phyloP scores from a whole-genome alignment of 2,113 vertebrate species.

The Piaya cayana region DNA sequence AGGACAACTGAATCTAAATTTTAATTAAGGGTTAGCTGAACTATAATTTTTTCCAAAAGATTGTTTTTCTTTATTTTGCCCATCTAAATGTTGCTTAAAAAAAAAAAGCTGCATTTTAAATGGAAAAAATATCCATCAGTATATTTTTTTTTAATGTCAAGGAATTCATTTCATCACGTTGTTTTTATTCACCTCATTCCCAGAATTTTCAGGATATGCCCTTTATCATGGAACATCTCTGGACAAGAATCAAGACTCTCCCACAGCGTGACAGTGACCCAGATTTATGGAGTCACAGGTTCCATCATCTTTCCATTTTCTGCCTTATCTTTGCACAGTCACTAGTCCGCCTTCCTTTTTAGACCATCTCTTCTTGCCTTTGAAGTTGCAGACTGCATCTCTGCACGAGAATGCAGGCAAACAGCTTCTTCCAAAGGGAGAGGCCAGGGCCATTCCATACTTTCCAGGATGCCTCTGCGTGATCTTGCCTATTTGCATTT shows the following conservation, averaged over 20 bases:
- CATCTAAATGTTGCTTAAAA: not conserved
- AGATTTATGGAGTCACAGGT: not conserved
- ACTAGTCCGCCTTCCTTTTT: constrained; percentile 28
- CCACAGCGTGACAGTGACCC: not conserved
- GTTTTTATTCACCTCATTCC: constrained; percentile 7
- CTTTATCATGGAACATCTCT: constrained; percentile 7
- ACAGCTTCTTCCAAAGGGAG: not conserved
- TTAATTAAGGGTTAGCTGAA: constrained; percentile 89
- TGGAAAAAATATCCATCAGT: not conserved
- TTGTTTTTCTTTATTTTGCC: not conserved
- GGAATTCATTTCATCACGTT: not conserved
- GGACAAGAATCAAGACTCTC: constrained; percentile 16
- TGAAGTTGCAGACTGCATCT: constrained; percentile 66
- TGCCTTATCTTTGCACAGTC: not conserved
- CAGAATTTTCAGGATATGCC: constrained; percentile 22
- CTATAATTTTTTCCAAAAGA: not conserved
- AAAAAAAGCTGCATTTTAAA: not conserved
- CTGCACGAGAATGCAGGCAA: constrained; percentile 20
- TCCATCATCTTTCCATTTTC: constrained; percentile 25
- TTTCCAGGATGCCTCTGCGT: not conserved
- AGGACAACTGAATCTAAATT: constrained; percentile 86
- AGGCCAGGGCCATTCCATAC: not conserved
- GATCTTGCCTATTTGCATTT: not conserved
- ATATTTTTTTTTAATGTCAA: not conserved
- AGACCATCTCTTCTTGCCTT: constrained; percentile 59